A percentile compares a stretch with the other conserved stretches of the same genome.
phyloP scores from a whole-genome alignment of 2,888 invertebrate genomes.

The Polydrusus cervinus region DNA sequence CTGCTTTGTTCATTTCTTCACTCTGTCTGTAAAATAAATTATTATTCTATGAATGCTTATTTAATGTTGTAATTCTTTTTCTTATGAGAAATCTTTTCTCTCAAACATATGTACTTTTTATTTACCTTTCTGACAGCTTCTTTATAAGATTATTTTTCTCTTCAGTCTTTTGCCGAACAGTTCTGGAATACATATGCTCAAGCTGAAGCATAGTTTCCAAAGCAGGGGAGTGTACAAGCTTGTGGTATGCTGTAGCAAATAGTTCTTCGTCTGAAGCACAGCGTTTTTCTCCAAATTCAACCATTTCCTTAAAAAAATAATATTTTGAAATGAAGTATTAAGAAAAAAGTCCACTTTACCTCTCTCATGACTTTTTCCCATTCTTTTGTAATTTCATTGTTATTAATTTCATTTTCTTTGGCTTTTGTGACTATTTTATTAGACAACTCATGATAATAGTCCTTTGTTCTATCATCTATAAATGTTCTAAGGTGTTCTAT shows the following conservation, averaged over 20 bases:
- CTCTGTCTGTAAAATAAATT: conserved; percentile 79
- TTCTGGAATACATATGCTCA: conserved; percentile 90
- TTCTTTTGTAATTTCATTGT: conserved; percentile 84
- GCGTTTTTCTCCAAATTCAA: conserved; percentile 87
- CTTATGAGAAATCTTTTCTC: not conserved
- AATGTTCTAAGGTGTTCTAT: conserved; percentile 54
- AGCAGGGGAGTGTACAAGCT: conserved; percentile 78
- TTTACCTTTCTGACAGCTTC: conserved; percentile 79
- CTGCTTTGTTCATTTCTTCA: conserved; percentile 90
- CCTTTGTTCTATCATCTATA: conserved; percentile 59
- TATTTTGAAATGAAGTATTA: not conserved
- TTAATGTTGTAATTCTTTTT: too few relatives aligned
- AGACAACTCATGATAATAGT: conserved; percentile 77
- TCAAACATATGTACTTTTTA: not conserved
- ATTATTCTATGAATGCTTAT: not conserved
- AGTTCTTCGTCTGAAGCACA: conserved; percentile 89
- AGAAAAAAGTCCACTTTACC: conserved; percentile 65
- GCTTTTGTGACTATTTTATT: conserved; percentile 77
- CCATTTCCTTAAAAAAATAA: conserved; percentile 77
- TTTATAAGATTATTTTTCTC: conserved; percentile 83
- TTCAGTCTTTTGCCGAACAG: conserved; percentile 82
- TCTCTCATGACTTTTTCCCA: conserved; percentile 87
- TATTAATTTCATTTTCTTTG: conserved; percentile 78
- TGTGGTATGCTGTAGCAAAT: conserved; percentile 89
- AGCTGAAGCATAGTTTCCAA: conserved; percentile 90